Conservation (phyloP, 2,888 invertebrate genomes). For the Willowsia nigromaculata region DNA sequence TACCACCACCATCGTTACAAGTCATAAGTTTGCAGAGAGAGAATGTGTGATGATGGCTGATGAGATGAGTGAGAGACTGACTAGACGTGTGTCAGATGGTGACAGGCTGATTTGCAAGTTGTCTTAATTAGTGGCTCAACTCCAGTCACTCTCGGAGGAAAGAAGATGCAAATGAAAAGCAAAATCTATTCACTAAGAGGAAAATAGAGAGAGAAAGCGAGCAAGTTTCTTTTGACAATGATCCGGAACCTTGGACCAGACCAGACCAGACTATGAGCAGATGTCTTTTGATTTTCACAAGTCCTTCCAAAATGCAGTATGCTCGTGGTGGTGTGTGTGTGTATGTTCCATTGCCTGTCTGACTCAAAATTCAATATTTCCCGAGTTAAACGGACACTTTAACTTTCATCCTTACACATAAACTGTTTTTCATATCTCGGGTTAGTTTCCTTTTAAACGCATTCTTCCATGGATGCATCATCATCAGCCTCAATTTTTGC, state of each 20-base stretch:
- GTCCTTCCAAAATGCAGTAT: neutral
- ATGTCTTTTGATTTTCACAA: neutral
- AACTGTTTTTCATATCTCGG: no score
- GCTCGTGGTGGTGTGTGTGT: no score
- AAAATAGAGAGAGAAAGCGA: neutral
- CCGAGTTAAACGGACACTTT: no score
- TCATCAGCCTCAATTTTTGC: neutral
- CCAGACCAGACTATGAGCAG: neutral
- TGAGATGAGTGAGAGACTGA: neutral
- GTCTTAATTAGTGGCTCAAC: constrained; percentile 52
- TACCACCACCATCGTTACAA: neutral
- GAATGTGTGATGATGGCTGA: neutral
- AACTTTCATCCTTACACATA: no score
- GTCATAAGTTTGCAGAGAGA: neutral
- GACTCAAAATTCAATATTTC: no score
- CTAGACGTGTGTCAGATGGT: constrained; percentile 38
- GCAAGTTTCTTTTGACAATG: neutral
- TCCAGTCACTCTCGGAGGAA: neutral
- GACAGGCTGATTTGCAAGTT: constrained; percentile 62
- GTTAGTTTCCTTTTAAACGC: neutral
- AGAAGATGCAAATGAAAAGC: neutral
- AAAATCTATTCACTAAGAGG: neutral
- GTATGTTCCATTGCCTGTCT: no score
- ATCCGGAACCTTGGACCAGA: neutral
- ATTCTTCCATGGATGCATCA: constrained; percentile 35